These are phyloP conservation scores for Oxycera nigricornis DNA, from an alignment of 2,888 invertebrate species.

Conservation along the genomic window DNA sequence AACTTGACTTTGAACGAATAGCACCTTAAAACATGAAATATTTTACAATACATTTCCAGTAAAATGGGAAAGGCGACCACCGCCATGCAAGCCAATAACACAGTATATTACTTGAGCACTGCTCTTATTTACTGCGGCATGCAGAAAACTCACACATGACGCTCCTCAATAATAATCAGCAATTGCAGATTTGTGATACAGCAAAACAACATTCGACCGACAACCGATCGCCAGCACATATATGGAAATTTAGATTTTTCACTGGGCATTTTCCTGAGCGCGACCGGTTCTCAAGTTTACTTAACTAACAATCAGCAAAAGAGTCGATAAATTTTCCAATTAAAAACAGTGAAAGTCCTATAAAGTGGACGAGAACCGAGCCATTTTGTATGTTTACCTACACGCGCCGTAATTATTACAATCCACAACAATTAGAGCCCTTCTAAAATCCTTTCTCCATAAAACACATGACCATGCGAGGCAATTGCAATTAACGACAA, in stretches of 20 bases:
- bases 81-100: background rate
- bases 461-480: slow-evolving; percentile 17
- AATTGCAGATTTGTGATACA: background rate
- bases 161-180: slow-evolving; percentile 13
- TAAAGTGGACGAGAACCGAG: slow-evolving; percentile 34
- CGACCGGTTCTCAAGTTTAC: slow-evolving; percentile 14
- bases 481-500: slow-evolving; percentile 29
- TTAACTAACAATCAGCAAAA: slow-evolving; percentile 32
- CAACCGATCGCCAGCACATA: slow-evolving; percentile 22
- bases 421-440: slow-evolving; percentile 39
- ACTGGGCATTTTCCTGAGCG: slow-evolving; percentile 26
- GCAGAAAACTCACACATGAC: slow-evolving; percentile 15
- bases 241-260: slow-evolving; percentile 40
- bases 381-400: slow-evolving; percentile 16
- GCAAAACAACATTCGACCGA: slow-evolving; percentile 13
- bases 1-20: slow-evolving; percentile 37
- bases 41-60: background rate
- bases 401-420: slow-evolving; percentile 28
- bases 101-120: background rate
- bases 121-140: slow-evolving; percentile 9
- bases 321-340: slow-evolving; percentile 40
- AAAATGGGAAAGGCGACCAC: slow-evolving; percentile 30
- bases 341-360: slow-evolving; percentile 40
- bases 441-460: slow-evolving; percentile 40
- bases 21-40: slow-evolving; percentile 21